Evolutionary conservation across 1,140 invertebrate genomes (phyloP), one percentile per base, ranked within the genome.

Genomic region (Zaprionus africanus): DNA sequence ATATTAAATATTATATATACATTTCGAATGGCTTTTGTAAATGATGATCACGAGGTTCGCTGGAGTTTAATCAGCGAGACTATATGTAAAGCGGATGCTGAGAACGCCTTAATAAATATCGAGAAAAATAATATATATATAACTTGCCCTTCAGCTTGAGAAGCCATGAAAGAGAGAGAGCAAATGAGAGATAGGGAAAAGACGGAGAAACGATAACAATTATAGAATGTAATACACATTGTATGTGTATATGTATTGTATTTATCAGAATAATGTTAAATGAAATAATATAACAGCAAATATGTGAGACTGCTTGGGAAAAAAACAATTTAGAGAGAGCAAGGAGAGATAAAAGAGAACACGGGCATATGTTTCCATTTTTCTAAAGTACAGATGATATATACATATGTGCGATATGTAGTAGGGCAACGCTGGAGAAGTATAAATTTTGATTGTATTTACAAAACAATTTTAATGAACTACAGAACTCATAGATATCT

Each of bases 371-470:
- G n/a, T 63, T 46, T 58, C 46, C 19, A 34, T 17, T 81, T 34
- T 69, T 82, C n/a, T 46, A 46, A 46, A 46, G 41, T 46, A 17
- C 41, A 46, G n/a, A 46, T 17, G n/a, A 43, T 17, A 46, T 46
- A n/a, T 41, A 36, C 12, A 36, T 36, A 36, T 36, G 15, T 41
- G 5, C 26, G 26, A 15, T 41, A 41, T 41, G 13, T 41, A 17
- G 36, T 22, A 77, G 57, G 78, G 63, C 61, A 79, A 80, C 58
- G 28, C 36, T 43, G 36, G 36, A 58, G 22, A 79, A 58, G 71
- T 85, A 90, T 79, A 84, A 76, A 85, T 88, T 88, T 90, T 79
- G 68, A 88, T 85, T 85, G 63, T 81, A 90, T 88, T 88, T 88
- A 88, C 84, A 76, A 64, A 63, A 90, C 64, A 64, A 75, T 83